Base-by-base conservation (phyloP, 1,140 invertebrate species). In the Drosophila arizonae region DNA sequence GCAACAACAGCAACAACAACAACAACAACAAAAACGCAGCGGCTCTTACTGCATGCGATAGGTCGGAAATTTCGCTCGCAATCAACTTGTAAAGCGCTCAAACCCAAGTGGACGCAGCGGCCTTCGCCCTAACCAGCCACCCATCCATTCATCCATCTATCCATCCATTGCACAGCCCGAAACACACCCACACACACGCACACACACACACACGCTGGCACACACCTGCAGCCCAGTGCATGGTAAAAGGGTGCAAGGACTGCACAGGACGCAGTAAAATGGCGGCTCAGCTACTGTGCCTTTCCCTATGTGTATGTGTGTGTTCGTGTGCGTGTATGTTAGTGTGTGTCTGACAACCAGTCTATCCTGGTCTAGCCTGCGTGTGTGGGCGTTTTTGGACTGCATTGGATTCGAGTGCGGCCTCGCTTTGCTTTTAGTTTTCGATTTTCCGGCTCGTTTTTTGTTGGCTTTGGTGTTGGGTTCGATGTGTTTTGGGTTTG, bases 41-140 rank as follows among this genome's bases (percentile, higher is more conserved):
- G 78, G 66, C 72, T 72, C 72, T 88, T 87, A 87, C 76, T 87
- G 84, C 84, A 87, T 87, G 84, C 84, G 84, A 87, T 87, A 87
- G 84, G 84, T 87, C 79, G 84, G 84, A 87, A 87, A 82, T 87
- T 79, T 75, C 76, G 76, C 66, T 87, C 76, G 79, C 82, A 80
- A 86, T 86, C 78, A 81, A 72, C 80, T 79, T 77, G 77, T 64
- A 76, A 63, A 67, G 58, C 36, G 54, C 33, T 60, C 65, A 50
- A 69, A 51, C 57, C 61, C 71, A 60, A 45, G 56, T 60, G 57
- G 57, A 60, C 57, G 43, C 15, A 48, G 17, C 57, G 57, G 56
- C 50, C 43, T 45, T 39, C 36, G 36, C 36, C 36, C 36, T 39
- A 39, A 39, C 36, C 36, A 39, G 9, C 33, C 15, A 26, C 3